A percentile compares a stretch with the other conserved stretches of the same genome.
Evolutionary conservation across 2,113 vertebrate species (phyloP).

Genomic region (Pseudonaja textilis): DNA sequence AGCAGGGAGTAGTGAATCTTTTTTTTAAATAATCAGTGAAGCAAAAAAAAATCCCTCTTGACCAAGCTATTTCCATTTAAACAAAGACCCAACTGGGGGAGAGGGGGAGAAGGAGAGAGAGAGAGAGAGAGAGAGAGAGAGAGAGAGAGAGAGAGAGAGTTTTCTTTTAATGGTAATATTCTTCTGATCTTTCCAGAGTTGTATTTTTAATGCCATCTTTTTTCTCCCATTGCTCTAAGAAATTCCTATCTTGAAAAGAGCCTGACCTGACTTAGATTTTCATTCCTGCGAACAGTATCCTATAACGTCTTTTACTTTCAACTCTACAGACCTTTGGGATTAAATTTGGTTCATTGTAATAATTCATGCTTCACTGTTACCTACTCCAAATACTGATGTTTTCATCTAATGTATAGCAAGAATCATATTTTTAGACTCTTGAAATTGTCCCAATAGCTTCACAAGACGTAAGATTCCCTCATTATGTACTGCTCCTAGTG

Average conservation of each 20-base stretch:
- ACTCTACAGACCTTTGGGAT: neutral
- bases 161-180: neutral
- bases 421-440: neutral
- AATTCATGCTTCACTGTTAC: neutral
- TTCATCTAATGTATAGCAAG: neutral
- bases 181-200: neutral
- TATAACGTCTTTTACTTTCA: neutral
- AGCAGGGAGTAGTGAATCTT: slow-evolving; percentile 56
- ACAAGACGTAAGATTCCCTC: no score
- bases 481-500: neutral
- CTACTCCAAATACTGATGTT: neutral
- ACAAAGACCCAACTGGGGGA: slow-evolving; percentile 1
- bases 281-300: neutral
- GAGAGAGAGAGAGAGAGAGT: slow-evolving; percentile 25
- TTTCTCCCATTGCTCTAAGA: neutral
- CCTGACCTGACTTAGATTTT: neutral
- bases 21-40: slow-evolving; percentile 65
- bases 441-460: neutral
- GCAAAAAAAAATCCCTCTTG: slow-evolving; percentile 66
- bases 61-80: slow-evolving; percentile 50
- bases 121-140: neutral
- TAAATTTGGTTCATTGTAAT: neutral
- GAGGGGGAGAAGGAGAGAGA: neutral
- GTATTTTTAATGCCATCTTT: neutral
- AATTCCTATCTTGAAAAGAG: neutral